Percentiles rank a stretch among this genome's conserved stretches.
Evolutionary conservation across 2,113 vertebrate species (phyloP).

Genomic region (Sorex fumeus): DNA sequence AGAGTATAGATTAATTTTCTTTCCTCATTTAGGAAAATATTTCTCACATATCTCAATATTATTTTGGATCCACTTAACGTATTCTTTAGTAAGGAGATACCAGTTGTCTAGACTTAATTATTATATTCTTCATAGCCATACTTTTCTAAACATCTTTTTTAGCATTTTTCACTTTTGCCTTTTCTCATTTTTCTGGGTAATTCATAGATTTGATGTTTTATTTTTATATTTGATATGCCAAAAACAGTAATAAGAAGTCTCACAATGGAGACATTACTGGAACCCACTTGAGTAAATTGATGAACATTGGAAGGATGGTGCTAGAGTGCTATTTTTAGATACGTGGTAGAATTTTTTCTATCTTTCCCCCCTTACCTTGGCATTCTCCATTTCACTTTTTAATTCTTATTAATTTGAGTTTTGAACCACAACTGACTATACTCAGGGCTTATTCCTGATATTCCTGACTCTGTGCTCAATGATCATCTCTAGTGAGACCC

Average conservation of each 20-base stretch:
- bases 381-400: neutral
- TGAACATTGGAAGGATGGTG: too few species aligned
- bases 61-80: neutral
- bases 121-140: neutral
- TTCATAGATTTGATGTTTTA: constrained; percentile 32
- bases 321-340: constrained; percentile 40
- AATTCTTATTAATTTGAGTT: too few species aligned
- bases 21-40: neutral
- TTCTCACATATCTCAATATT: neutral
- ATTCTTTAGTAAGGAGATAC: constrained; percentile 12
- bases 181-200: neutral
- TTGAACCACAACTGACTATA: too few species aligned
- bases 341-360: neutral
- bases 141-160: neutral
- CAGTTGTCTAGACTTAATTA: neutral
- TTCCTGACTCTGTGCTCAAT: too few species aligned
- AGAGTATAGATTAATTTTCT: neutral
- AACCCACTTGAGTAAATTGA: too few species aligned
- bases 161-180: neutral
- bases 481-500: too few species aligned
- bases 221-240: neutral
- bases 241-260: too few species aligned
- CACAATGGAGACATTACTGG: too few species aligned
- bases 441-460: too few species aligned
- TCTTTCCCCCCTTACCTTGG: neutral